phyloP scores from a whole-genome alignment of 2,797 vertebrate genomes.

The Ciconia nigra region DNA sequence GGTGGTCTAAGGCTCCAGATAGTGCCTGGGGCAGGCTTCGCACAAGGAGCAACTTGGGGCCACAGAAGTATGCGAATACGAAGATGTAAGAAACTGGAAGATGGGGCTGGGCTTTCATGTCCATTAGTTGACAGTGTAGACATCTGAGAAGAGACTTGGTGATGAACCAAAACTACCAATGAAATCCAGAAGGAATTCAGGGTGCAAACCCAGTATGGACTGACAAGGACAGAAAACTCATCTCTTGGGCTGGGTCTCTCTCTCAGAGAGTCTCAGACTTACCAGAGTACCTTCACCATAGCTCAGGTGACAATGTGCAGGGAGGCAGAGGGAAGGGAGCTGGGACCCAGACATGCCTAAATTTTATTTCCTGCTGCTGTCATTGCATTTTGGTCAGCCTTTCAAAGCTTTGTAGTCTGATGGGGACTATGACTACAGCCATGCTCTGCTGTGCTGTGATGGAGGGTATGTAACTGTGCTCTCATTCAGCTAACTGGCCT shows the following conservation, averaged over 20 bases:
- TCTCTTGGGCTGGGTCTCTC: not conserved
- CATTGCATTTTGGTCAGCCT: not conserved
- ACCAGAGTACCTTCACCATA: not conserved
- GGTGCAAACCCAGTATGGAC: not conserved
- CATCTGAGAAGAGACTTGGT: not conserved
- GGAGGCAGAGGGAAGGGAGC: not conserved
- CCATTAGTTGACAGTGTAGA: not conserved
- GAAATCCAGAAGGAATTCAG: not conserved
- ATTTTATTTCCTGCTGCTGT: not conserved
- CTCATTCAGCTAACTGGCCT: not conserved
- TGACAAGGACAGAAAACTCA: not conserved
- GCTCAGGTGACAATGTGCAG: fast-evolving
- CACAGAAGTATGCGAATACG: not conserved
- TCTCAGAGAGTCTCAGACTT: not conserved
- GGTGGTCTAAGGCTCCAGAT: not conserved
- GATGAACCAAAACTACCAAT: not conserved
- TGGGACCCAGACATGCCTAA: not conserved
- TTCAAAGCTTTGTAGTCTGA: not conserved
- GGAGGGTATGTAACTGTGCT: not conserved
- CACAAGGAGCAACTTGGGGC: not conserved
- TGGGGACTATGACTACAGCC: not conserved
- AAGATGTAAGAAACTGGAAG: not conserved
- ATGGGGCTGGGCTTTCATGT: not conserved
- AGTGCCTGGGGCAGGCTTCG: not conserved
- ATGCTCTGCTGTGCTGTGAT: not conserved